These are phyloP conservation scores for Seladonia tumulorum DNA, from an alignment of 2,888 invertebrate species.

Conservation along the genomic window DNA sequence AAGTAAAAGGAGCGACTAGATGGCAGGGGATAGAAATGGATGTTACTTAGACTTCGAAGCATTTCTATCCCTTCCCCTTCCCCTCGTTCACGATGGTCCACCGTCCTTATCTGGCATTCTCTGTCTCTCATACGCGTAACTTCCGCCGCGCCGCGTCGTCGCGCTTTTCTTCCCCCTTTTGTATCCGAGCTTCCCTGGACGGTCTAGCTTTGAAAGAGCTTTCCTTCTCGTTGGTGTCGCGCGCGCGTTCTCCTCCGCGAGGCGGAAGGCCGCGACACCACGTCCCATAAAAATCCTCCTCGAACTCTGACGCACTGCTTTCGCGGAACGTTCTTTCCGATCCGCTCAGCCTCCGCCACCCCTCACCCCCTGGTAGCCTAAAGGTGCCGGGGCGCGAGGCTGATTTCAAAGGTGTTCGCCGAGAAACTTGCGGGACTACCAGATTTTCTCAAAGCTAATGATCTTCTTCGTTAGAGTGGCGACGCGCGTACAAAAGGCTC, in stretches of 20 bases:
- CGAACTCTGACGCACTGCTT: slow-evolving; percentile 61
- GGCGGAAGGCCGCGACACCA: slow-evolving; percentile 37
- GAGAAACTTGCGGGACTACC: slow-evolving; percentile 63
- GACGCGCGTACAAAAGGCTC: slow-evolving; percentile 59
- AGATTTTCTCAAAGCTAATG: slow-evolving; percentile 71
- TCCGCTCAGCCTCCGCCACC: slow-evolving; percentile 28
- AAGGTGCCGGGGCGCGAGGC: slow-evolving; percentile 61
- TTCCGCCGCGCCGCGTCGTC: slow-evolving; percentile 14
- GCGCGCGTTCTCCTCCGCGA: slow-evolving; percentile 45
- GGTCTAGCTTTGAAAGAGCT: slow-evolving; percentile 73
- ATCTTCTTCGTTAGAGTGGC: slow-evolving; percentile 64
- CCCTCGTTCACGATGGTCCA: not conserved
- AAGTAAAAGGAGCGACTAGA: slow-evolving; percentile 74
- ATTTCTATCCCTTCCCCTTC: slow-evolving; percentile 62
- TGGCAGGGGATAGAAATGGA: slow-evolving; percentile 77
- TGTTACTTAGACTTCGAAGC: slow-evolving; percentile 80
- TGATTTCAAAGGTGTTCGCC: slow-evolving; percentile 59
- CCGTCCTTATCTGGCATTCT: slow-evolving; percentile 1
- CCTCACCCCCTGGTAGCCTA: slow-evolving; percentile 31
- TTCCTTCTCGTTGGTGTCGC: slow-evolving; percentile 74
- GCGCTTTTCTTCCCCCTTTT: slow-evolving; percentile 25
- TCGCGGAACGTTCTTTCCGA: slow-evolving; percentile 53
- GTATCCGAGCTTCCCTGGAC: slow-evolving; percentile 23
- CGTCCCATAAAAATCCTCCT: slow-evolving; percentile 63
- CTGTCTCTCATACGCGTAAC: slow-evolving; percentile 22